Conservation (phyloP, 2,888 invertebrate genomes). For the Drosophila barbarae region DNA sequence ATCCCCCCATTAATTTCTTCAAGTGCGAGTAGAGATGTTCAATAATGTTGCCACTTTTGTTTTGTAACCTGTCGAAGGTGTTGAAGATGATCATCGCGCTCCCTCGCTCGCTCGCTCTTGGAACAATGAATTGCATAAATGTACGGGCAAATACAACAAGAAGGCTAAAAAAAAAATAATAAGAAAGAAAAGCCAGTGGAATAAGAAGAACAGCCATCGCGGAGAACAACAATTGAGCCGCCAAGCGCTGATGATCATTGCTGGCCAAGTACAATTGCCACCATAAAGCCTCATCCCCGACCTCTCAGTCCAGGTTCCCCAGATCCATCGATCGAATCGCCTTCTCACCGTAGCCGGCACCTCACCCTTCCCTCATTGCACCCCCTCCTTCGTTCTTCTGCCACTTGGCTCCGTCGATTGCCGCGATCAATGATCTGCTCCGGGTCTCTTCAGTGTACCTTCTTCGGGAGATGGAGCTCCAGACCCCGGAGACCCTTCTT, state of each 20-base stretch:
- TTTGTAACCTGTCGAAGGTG: slow-evolving; percentile 80
- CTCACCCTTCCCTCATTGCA: background rate
- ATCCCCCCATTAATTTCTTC: background rate
- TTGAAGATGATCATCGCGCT: slow-evolving; percentile 79
- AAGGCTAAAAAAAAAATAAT: slow-evolving; percentile 13
- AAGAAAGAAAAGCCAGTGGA: slow-evolving; percentile 20
- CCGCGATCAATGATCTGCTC: slow-evolving; percentile 76
- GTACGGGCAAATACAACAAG: slow-evolving; percentile 57
- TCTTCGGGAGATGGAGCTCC: slow-evolving; percentile 20
- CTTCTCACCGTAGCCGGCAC: slow-evolving; percentile 24
- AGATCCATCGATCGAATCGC: slow-evolving; percentile 42
- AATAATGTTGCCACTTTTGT: slow-evolving; percentile 78
- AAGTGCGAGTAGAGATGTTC: slow-evolving; percentile 55
- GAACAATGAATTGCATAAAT: slow-evolving; percentile 74
- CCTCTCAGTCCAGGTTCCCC: slow-evolving; percentile 30
- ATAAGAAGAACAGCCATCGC: slow-evolving; percentile 23
- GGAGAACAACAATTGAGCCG: slow-evolving; percentile 69
- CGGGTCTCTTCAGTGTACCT: slow-evolving; percentile 26
- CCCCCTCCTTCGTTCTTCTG: slow-evolving; percentile 16
- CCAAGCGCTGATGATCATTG: slow-evolving; percentile 55
- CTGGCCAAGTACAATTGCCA: slow-evolving; percentile 73
- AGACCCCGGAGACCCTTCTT: slow-evolving; percentile 9
- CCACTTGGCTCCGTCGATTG: slow-evolving; percentile 66
- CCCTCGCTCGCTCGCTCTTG: slow-evolving; percentile 47
- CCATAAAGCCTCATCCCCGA: slow-evolving; percentile 64